phyloP scores from a whole-genome alignment of 2,888 invertebrate species.

The Drosophila anomalata region DNA sequence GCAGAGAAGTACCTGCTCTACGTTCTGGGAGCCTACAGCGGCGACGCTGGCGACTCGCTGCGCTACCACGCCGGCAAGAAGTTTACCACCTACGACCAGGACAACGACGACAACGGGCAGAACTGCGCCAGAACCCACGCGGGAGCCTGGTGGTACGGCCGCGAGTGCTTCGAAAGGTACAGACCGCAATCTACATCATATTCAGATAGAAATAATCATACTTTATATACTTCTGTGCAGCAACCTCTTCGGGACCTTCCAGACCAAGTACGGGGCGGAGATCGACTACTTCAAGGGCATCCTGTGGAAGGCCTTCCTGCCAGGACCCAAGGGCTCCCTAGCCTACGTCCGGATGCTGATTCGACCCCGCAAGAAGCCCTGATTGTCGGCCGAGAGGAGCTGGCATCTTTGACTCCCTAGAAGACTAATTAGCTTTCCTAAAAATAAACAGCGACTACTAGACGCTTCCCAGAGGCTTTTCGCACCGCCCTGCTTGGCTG shows the following conservation, averaged over 20 bases:
- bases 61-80: conserved; percentile 63
- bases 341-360: conserved; percentile 63
- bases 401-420: conserved; percentile 8
- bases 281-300: conserved; percentile 63
- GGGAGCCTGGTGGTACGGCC: conserved; percentile 71
- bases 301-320: conserved; percentile 57
- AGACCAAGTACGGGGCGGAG: conserved; percentile 38
- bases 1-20: conserved; percentile 57
- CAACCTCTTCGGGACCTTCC: conserved; percentile 65
- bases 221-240: conserved; percentile 21
- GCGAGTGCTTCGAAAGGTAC: conserved; percentile 60
- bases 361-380: conserved; percentile 35
- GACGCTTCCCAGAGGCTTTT: conserved; percentile 2
- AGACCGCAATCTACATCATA: not conserved
- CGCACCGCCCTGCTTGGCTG: conserved; percentile 2
- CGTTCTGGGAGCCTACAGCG: conserved; percentile 52
- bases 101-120: conserved; percentile 66
- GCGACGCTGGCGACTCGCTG: conserved; percentile 63
- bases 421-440: conserved; percentile 7
- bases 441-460: conserved; percentile 16
- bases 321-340: conserved; percentile 63
- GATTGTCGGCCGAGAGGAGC: not conserved
- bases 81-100: conserved; percentile 69
- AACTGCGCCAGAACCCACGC: conserved; percentile 64
- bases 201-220: not conserved